Evolutionary conservation across 2,113 vertebrate genomes (phyloP).

Genomic region (Sardina pilchardus): DNA sequence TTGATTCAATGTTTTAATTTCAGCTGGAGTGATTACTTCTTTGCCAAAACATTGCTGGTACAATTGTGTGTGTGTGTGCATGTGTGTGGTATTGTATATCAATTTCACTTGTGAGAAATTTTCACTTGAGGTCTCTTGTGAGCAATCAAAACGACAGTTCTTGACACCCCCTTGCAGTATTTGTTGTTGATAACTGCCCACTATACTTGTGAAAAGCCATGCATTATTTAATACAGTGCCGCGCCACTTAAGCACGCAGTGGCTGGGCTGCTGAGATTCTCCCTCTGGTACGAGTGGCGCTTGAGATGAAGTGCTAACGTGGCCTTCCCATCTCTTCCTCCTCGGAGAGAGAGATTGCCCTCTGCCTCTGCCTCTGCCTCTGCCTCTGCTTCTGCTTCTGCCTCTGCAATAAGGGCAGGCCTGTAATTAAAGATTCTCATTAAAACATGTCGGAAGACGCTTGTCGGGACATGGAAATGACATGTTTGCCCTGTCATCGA

Average conservation of each 20-base stretch:
- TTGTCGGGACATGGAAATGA: constrained; percentile 17
- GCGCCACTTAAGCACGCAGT: not conserved
- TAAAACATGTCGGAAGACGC: constrained; percentile 29
- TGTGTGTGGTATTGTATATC: not conserved
- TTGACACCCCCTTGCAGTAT: not conserved
- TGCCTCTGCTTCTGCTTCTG: not conserved
- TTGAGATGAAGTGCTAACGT: not conserved
- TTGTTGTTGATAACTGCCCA: not conserved
- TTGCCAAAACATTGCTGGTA: not conserved
- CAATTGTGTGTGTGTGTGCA: no score
- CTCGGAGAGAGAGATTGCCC: not conserved
- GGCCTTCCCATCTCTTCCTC: not conserved
- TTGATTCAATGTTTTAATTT: not conserved
- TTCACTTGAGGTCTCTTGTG: not conserved
- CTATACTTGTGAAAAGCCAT: constrained; percentile 2
- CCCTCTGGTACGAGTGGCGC: not conserved
- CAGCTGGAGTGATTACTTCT: not conserved
- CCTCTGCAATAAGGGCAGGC: not conserved
- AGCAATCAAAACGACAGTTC: not conserved
- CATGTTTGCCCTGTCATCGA: constrained; percentile 33
- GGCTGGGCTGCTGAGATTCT: not conserved
- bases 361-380: not conserved
- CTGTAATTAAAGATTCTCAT: constrained; percentile 33
- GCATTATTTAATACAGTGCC: not conserved
- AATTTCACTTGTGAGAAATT: no score